Conservation (phyloP, 2,113 vertebrate genomes). For the Brevimyrus niger region DNA sequence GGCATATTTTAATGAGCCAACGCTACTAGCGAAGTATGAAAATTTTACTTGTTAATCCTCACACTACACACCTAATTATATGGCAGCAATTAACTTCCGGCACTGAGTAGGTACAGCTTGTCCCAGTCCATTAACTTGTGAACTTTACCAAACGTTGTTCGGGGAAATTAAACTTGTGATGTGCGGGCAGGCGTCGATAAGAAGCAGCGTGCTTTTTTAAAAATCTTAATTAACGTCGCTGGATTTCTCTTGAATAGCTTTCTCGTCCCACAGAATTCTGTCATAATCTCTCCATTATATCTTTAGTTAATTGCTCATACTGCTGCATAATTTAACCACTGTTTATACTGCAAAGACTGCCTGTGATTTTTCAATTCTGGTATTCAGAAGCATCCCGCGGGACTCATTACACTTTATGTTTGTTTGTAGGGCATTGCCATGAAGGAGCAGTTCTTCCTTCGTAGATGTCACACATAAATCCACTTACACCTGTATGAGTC, state of each 20-base stretch:
- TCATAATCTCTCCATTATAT: neutral
- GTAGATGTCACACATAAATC: neutral
- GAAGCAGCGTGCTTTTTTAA: neutral
- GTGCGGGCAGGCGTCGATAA: neutral
- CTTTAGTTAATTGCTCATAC: neutral
- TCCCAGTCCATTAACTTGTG: constrained; percentile 12
- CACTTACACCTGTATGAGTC: neutral
- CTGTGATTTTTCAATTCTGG: neutral
- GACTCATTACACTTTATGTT: neutral
- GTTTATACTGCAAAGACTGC: neutral
- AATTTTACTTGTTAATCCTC: constrained; percentile 6
- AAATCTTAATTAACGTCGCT: neutral
- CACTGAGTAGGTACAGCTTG: neutral
- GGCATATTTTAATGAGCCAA: neutral
- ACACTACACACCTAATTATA: neutral
- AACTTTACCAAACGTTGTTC: neutral
- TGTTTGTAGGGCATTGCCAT: neutral
- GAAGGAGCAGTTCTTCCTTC: neutral
- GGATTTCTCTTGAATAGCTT: neutral
- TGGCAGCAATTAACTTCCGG: neutral
- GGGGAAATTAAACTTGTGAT: neutral
- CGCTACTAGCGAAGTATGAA: neutral
- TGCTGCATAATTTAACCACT: neutral
- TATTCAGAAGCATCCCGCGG: neutral
- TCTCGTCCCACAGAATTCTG: neutral